Percentiles rank a stretch among this genome's conserved stretches.
Evolutionary conservation across 2,113 vertebrate genomes (phyloP).

Genomic region (Sula dactylatra): DNA sequence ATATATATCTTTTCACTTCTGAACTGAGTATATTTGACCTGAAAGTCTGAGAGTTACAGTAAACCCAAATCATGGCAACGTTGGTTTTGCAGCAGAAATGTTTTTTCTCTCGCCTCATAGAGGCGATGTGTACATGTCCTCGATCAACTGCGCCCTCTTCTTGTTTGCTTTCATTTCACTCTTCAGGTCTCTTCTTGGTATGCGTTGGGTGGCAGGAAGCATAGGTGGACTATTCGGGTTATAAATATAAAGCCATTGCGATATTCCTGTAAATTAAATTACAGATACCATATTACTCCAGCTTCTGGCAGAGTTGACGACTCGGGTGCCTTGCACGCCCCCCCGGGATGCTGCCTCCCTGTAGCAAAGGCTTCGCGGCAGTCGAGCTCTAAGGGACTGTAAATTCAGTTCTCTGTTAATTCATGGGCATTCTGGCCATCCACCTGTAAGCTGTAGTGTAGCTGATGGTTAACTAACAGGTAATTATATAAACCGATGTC

Average conservation of each 20-base stretch:
- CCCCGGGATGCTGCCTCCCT: background rate
- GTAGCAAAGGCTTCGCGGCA: background rate
- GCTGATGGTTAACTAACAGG: background rate
- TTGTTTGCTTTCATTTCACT: background rate
- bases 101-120: background rate
- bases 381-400: background rate
- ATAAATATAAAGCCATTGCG: background rate
- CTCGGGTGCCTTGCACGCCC: background rate
- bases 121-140: background rate
- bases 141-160: background rate
- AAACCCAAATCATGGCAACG: background rate
- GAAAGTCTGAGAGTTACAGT: background rate
- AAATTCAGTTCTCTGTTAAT: background rate
- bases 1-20: background rate
- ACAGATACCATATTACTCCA: background rate
- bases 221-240: background rate
- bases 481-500: background rate
- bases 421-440: background rate
- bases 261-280: background rate
- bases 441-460: background rate
- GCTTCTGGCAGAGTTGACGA: background rate
- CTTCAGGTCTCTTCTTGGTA: background rate
- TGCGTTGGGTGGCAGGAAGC: background rate
- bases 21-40: background rate
- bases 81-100: background rate